phyloP scores from a whole-genome alignment of 2,797 vertebrate species.

The Sebastes oblongus region DNA sequence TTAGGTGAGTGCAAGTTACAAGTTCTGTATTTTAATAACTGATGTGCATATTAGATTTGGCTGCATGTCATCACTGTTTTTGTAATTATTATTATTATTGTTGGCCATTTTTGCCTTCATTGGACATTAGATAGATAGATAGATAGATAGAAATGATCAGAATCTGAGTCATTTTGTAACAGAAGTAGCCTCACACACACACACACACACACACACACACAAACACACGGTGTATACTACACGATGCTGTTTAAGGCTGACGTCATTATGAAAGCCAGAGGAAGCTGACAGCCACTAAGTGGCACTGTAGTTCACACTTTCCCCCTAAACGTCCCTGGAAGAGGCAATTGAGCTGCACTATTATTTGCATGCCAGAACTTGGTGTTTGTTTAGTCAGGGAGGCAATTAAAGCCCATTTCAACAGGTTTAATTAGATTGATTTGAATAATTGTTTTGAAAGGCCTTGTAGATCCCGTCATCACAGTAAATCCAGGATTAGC shows the following conservation, averaged over 20 bases:
- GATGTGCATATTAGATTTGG: not conserved
- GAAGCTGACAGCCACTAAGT: conserved; percentile 54
- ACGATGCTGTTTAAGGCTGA: conserved; percentile 45
- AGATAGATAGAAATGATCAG: not conserved
- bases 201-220: not conserved
- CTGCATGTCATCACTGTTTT: not conserved
- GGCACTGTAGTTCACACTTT: conserved; percentile 61
- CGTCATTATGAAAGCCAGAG: conserved; percentile 63
- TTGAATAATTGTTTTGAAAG: conserved; percentile 80
- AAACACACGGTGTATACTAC: not conserved
- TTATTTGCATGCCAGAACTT: conserved; percentile 74
- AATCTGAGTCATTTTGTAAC: conserved; percentile 15
- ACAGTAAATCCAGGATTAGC: conserved; percentile 71
- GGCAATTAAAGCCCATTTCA: conserved; percentile 80
- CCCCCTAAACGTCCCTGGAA: not conserved
- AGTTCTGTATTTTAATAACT: not conserved
- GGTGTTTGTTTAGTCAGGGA: conserved; percentile 78
- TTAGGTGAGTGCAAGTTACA: not conserved
- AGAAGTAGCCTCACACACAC: conserved; percentile 14
- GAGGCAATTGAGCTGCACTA: conserved; percentile 38
- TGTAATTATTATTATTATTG: not conserved
- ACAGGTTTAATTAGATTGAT: conserved; percentile 81
- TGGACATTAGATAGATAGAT: not conserved
- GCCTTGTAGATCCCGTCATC: conserved; percentile 66
- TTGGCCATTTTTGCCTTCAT: not conserved